A percentile compares a stretch with the other conserved stretches of the same genome.
phyloP scores from a whole-genome alignment of 2,113 vertebrate genomes.

The Saccopteryx leptura region DNA sequence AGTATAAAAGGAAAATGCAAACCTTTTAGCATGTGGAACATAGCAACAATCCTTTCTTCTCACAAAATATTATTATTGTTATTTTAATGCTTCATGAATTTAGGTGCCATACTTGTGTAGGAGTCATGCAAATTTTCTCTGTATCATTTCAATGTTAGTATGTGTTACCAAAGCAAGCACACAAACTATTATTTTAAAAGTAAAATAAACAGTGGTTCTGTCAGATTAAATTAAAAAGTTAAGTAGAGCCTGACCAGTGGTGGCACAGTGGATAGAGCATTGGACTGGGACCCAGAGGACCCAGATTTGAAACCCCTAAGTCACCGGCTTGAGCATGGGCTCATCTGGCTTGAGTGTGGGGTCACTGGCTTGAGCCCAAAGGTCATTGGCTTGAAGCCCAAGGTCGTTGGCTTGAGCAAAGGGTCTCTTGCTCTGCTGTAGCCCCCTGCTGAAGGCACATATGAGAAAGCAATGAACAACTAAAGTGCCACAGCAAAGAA shows the following conservation, averaged over 20 bases:
- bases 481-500: no score
- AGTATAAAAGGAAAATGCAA: background rate
- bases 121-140: background rate
- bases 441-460: no score
- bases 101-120: background rate
- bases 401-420: no score
- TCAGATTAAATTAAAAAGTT: background rate
- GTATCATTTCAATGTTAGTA: background rate
- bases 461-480: no score
- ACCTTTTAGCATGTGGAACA: background rate
- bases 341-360: no score
- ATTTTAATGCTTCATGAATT: background rate
- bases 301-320: no score
- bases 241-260: background rate
- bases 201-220: constrained; percentile 15
- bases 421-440: no score
- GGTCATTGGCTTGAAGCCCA: no score
- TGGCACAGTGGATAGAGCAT: no score
- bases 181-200: background rate
- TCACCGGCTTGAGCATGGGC: no score
- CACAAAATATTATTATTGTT: background rate
- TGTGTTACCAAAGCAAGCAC: background rate
- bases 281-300: no score
- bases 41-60: background rate
- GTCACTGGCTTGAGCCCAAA: no score